A percentile compares a stretch with the other conserved stretches of the same genome.
These are phyloP conservation scores for Antheraea mylitta DNA, from an alignment of 1,140 invertebrate genomes.

Conservation along the genomic window DNA sequence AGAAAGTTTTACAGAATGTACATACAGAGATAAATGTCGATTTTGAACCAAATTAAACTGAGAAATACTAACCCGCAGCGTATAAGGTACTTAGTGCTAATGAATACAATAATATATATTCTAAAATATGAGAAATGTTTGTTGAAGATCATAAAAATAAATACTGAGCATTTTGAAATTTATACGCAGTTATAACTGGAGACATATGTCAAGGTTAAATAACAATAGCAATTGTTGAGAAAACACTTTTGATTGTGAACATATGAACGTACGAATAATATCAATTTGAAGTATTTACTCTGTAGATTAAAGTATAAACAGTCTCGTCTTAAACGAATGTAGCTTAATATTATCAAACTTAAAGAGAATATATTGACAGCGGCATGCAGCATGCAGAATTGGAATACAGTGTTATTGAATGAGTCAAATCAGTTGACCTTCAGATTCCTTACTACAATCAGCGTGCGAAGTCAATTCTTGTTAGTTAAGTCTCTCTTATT, in stretches of 20 bases:
- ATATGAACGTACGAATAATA: slow-evolving; percentile 35
- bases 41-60: slow-evolving; percentile 42
- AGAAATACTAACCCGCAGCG: slow-evolving; percentile 51
- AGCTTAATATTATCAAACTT: background rate
- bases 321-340: background rate
- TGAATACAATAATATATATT: slow-evolving; percentile 37
- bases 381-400: background rate
- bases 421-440: slow-evolving; percentile 68
- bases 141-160: slow-evolving; percentile 50
- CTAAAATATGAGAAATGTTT: slow-evolving; percentile 39
- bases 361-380: background rate
- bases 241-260: slow-evolving; percentile 41
- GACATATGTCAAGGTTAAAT: slow-evolving; percentile 51
- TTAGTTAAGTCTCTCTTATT: slow-evolving; percentile 51
- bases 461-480: slow-evolving; percentile 66
- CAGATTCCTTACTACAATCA: slow-evolving; percentile 68
- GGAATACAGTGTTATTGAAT: slow-evolving; percentile 29
- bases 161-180: slow-evolving; percentile 37
- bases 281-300: slow-evolving; percentile 19
- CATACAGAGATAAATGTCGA: background rate
- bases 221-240: slow-evolving; percentile 62
- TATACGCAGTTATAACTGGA: slow-evolving; percentile 18
- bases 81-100: slow-evolving; percentile 31
- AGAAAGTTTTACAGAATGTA: too few relatives aligned
- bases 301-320: background rate